Evolutionary conservation across 2,797 vertebrate genomes (phyloP), one percentile per base, ranked within the genome.

Genomic region (Vespertilio murinus): DNA sequence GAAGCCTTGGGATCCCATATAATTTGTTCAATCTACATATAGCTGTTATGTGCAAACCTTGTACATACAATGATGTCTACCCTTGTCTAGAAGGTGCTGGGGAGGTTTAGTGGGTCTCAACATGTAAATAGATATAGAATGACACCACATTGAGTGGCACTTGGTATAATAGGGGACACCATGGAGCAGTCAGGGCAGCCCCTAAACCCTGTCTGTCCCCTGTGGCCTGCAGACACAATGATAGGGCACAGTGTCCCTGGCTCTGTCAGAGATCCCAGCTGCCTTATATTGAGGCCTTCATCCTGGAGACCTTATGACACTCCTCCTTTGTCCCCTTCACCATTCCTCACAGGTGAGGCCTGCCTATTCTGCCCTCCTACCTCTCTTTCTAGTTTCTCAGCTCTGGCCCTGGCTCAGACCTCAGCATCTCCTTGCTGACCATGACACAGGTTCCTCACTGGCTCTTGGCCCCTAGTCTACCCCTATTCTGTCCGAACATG

Each of bases 241-340:
- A 97, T 99, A 67, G 91, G 89, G 97, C 98, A 2, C 98, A 98
- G 35, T 79, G 5, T 5, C 99, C 99, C 1, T 88, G 45, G 25
- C 96, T 99, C 13, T 98, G 98, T 0, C 99, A 99, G 94, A 98
- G 96, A 95, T 6, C 84, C 64, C 97, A 90, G 4, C 95, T 99
- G 79, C 98, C 98, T 0, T 97, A 98, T 3, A 96, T 98, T 18
- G 99, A 99, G 87, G 98, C 99, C 28, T 99, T 99, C 75, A 99
- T 99, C 82, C 73, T 99, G 93, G 99, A 99, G 97, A 88, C 97
- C 70, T 98, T 99, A 89, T 98, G 99, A 1, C 99, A 99, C 94
- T 98, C 99, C 0, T 99, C 99, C 47, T 99, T 99, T 59, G 0
- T 99, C 33, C 99, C 99, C 18, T 99, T 99, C 95, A 99, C 99